Base-by-base conservation (phyloP, 2,888 invertebrate genomes). In the Habrosyne pyritoides region DNA sequence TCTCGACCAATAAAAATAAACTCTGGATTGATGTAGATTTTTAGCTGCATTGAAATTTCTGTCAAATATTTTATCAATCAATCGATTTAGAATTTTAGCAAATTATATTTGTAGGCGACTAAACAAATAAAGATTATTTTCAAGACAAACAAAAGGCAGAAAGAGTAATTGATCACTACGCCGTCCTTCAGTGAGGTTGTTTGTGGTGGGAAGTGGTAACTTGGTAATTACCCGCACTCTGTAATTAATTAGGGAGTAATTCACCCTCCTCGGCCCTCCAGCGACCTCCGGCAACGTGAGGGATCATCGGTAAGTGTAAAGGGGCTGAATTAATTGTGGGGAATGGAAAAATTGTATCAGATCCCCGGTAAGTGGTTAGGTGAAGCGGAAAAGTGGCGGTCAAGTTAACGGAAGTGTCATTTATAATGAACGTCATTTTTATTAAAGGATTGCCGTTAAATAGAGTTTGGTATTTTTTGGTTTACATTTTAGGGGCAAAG, bases 321-420 rank as follows among this genome's bases (percentile, higher is more conserved):
- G n/a, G 42, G 42, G 42, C 8, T 42, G 28, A 28, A 28, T 50
- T 50, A 50, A 50, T 50, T 21, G 50, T 21, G 8, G 50, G 49
- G 30, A 50, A 50, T 18, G 50, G 50, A 50, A 42, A 50, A 50
- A 28, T 28, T 28, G 28, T 30, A 50, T 28, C 28, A 28, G 18
- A 28, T 21, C 28, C 22, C 28, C 1, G n/a, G 18, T 42, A 42
- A 42, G 42, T 36, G 36, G 36, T 36, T 14, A 36, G n/a, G 36
- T 6, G 10, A 12, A 8, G 14, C 6, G 42, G 42, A 42, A 42
- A 42, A 42, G 8, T 18, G 42, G 7, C 18, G 42, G 18, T 42
- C 42, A 18, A 42, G 18, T 14, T 7, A 42, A 8, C 2, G 2
- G 8, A 14, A 18, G 14, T n/a, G 36, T 42, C 14, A 42, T 42